These are phyloP conservation scores for Nansenia antarctica DNA, from an alignment of 2,113 vertebrate genomes.

Conservation along the genomic window DNA sequence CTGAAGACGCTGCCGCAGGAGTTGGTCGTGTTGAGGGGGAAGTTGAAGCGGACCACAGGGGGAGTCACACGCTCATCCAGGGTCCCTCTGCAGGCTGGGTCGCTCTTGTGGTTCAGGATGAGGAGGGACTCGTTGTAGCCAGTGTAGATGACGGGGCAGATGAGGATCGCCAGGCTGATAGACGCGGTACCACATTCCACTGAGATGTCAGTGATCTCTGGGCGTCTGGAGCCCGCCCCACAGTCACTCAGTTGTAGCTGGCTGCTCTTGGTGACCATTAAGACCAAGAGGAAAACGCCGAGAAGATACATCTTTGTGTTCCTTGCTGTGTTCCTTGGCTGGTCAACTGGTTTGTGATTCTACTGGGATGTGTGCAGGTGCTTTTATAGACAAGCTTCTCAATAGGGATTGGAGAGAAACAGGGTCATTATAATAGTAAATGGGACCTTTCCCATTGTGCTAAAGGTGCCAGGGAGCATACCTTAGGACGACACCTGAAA, in stretches of 20 bases:
- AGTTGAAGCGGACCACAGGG: neutral
- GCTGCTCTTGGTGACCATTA: constrained; percentile 34
- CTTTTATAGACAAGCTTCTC: constrained; percentile 39
- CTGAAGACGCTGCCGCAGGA: constrained; percentile 4
- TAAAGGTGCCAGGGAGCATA: constrained; percentile 23
- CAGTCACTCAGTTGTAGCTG: constrained; percentile 31
- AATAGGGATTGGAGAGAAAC: constrained; percentile 39
- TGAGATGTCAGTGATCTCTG: constrained; percentile 15
- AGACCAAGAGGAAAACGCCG: constrained; percentile 23
- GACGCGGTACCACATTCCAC: neutral
- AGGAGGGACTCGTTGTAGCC: neutral
- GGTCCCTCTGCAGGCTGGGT: neutral
- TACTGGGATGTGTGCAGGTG: constrained; percentile 1
- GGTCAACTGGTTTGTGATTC: constrained; percentile 31
- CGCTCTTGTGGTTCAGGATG: neutral
- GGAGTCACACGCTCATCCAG: neutral
- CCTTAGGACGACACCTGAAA: constrained; percentile 35
- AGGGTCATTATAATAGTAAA: constrained; percentile 43
- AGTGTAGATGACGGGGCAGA: neutral
- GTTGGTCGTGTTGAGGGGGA: neutral
- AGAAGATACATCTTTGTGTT: constrained; percentile 34
- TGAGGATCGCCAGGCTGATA: constrained; percentile 2
- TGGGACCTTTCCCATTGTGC: constrained; percentile 44
- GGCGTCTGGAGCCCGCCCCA: constrained; percentile 15
- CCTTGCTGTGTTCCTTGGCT: constrained; percentile 12